Conservation (phyloP, 2,797 vertebrate genomes). For the Enteromius viviparus region DNA sequence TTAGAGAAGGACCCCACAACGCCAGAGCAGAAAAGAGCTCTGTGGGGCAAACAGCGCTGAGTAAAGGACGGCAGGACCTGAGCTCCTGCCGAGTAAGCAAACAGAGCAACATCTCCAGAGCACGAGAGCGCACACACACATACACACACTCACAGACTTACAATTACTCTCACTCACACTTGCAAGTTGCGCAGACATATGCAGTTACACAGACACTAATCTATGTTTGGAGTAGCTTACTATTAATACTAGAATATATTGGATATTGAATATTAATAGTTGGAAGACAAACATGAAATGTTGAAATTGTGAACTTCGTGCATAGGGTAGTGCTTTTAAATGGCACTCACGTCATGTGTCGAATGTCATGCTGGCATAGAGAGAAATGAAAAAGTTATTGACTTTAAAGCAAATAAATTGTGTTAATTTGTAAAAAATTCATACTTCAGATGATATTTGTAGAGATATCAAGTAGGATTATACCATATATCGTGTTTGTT, state of each 20-base stretch:
- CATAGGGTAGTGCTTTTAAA: not conserved
- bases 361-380: not conserved
- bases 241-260: not conserved
- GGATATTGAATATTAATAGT: not conserved
- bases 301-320: not conserved
- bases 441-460: not conserved
- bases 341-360: not conserved
- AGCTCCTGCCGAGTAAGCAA: slow-evolving; percentile 79
- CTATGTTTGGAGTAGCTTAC: not conserved
- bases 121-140: slow-evolving; percentile 44
- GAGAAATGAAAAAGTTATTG: not conserved
- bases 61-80: slow-evolving; percentile 68
- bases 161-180: slow-evolving; percentile 23
- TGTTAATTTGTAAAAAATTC: not conserved
- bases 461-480: not conserved
- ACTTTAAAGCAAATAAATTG: not conserved
- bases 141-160: slow-evolving; percentile 26
- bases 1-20: slow-evolving; percentile 68
- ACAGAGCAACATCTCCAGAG: slow-evolving; percentile 63
- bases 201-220: not conserved
- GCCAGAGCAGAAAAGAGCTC: slow-evolving; percentile 63
- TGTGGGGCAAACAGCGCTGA: slow-evolving; percentile 65
- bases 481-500: not conserved
- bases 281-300: not conserved
- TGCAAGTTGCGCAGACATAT: not conserved